Conservation (phyloP, 2,888 invertebrate genomes). For the Candidula unifasciata region DNA sequence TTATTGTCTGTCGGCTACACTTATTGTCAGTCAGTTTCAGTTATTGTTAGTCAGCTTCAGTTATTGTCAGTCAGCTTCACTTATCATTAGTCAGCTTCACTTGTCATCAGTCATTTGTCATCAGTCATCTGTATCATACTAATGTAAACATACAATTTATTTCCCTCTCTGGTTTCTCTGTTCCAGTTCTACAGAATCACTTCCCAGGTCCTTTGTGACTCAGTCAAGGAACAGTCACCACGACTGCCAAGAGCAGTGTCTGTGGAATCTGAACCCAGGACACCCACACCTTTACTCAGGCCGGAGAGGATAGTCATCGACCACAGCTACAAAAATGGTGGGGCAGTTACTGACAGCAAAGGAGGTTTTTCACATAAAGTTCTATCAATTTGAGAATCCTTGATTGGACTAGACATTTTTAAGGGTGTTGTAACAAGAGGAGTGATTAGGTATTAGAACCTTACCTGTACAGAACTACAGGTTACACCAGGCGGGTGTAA, state of each 20-base stretch:
- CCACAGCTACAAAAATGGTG: not conserved
- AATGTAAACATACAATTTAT: not conserved
- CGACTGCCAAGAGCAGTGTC: conserved; percentile 29
- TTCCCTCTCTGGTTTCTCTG: not conserved
- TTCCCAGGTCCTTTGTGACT: not conserved
- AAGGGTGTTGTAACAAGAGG: not conserved
- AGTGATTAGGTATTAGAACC: not conserved
- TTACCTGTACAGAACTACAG: no score
- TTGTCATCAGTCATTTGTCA: not conserved
- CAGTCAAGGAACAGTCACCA: not conserved
- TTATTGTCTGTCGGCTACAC: no score
- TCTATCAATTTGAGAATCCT: not conserved
- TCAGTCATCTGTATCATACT: not conserved
- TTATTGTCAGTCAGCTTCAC: no score
- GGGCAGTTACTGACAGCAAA: not conserved
- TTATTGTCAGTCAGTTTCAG: no score
- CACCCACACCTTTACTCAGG: conserved; percentile 38
- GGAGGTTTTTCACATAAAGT: conserved; percentile 16
- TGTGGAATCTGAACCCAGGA: conserved; percentile 40
- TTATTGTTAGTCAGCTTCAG: no score
- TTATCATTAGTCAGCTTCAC: no score
- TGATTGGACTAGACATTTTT: not conserved
- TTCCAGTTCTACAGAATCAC: conserved; percentile 34
- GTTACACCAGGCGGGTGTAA: no score
- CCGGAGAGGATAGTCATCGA: conserved; percentile 22